Evolutionary conservation across 2,113 vertebrate genomes (phyloP), one percentile per base, ranked within the genome.

Genomic region (Takifugu bimaculatus): DNA sequence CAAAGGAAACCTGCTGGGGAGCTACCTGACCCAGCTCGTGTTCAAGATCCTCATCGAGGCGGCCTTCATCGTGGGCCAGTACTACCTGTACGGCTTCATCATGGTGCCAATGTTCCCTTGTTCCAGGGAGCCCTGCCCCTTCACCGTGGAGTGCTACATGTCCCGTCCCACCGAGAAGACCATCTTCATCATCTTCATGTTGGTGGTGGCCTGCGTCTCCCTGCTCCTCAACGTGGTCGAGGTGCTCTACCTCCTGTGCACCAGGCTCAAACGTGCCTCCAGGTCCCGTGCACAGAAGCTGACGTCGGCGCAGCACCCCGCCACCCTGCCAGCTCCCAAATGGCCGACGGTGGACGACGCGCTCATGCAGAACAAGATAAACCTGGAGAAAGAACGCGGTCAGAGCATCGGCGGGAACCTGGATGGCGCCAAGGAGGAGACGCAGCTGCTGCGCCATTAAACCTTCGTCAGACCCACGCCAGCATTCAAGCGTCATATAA

Each of bases 121-220:
- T 80, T 84, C 89, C 1, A 77, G 29, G 66, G 67, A 65, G 12
- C 92, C 92, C 5, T 93, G 92, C 15, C 92, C 92, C 39, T 92
- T 91, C 85, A 91, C 88, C 0, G 92, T 93, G 11, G 90, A 93
- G 81, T 93, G 92, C 71, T 93, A 91, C 84, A 92, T 93, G 88
- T 93, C 92, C 26, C 88, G 92, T 2, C 92, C 92, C 29, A 93
- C 92, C 0, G 92, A 93, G 80, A 93, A 93, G 78, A 93, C 91
- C 75, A 91, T 93, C 83, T 93, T 93, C 72, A 93, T 93, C 68
- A 88, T 93, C 77, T 93, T 93, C 63, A 93, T 93, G 92, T 82
- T 93, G 72, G 90, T 63, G 15, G 88, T 93, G 32, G 86, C 87
- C 13, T 91, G 91, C 62, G 32, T 93, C 25, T 93, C 92, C 2